Evolutionary conservation across 2,797 vertebrate species (phyloP).

Genomic region (Setipinna tenuifilis): DNA sequence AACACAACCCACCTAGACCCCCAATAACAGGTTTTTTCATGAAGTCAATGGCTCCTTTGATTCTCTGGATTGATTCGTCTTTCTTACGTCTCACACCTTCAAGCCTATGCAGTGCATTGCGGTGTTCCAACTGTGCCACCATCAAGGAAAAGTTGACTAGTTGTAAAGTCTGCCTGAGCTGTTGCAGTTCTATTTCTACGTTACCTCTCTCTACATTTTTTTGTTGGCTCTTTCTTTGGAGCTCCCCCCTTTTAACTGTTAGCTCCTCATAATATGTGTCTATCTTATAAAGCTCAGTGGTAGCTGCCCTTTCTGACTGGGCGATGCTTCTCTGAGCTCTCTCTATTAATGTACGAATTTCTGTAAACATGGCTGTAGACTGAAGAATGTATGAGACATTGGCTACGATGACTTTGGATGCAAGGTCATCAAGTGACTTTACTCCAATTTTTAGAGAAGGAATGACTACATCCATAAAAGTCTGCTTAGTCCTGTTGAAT

Average conservation of each 20-base stretch:
- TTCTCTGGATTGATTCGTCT: neutral
- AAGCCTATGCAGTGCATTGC: neutral
- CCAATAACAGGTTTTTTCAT: no score
- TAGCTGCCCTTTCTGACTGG: neutral
- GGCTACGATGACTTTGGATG: neutral
- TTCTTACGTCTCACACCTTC: neutral
- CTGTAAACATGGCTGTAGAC: neutral
- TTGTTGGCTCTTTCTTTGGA: neutral
- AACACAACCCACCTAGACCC: no score
- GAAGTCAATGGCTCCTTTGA: no score
- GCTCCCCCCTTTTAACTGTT: neutral
- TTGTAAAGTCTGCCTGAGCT: neutral
- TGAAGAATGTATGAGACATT: neutral
- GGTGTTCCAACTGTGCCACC: neutral
- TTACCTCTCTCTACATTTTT: neutral
- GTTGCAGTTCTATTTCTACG: neutral
- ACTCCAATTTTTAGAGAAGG: neutral
- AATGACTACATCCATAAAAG: neutral
- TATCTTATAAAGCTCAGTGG: neutral
- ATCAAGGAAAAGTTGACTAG: neutral
- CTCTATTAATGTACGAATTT: neutral
- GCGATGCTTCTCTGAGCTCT: neutral
- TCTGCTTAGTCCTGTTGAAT: neutral
- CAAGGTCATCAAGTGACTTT: neutral
- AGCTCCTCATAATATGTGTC: neutral